Conservation (phyloP, 1,140 invertebrate genomes). For the Drosophila triauraria region DNA sequence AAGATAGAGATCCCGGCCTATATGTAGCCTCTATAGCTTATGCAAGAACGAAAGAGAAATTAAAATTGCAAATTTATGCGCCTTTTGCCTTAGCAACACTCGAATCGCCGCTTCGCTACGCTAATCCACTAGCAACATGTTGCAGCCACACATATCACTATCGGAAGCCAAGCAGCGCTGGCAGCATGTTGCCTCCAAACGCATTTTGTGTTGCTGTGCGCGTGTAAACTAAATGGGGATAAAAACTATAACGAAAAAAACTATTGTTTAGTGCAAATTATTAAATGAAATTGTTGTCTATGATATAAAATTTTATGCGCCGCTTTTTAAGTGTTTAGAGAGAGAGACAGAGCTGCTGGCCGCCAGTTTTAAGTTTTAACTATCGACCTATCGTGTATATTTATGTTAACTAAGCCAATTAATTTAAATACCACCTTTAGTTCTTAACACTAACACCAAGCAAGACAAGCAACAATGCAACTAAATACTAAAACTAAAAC, state of each 20-base stretch:
- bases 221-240: conserved; percentile 40
- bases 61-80: conserved; percentile 27
- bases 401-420: conserved; percentile 56
- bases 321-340: conserved; percentile 64
- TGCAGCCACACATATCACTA: conserved; percentile 56
- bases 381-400: conserved; percentile 53
- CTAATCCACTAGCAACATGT: conserved; percentile 53
- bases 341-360: conserved; percentile 16
- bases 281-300: conserved; percentile 73
- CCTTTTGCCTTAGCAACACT: conserved; percentile 62
- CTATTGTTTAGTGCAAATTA: conserved; percentile 70
- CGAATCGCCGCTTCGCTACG: conserved; percentile 54
- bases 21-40: conserved; percentile 40
- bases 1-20: background rate
- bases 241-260: conserved; percentile 20
- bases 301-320: conserved; percentile 72
- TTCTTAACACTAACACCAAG: conserved; percentile 50
- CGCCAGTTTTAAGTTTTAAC: conserved; percentile 42
- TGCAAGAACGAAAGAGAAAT: conserved; percentile 22
- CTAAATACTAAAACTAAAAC: conserved; percentile 39
- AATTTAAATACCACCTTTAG: conserved; percentile 44
- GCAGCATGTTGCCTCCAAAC: conserved; percentile 48
- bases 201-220: conserved; percentile 59
- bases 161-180: conserved; percentile 16
- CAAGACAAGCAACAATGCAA: conserved; percentile 80